A percentile compares a stretch with the other conserved stretches of the same genome.
phyloP scores from a whole-genome alignment of 2,888 invertebrate genomes.

The Salticus scenicus region DNA sequence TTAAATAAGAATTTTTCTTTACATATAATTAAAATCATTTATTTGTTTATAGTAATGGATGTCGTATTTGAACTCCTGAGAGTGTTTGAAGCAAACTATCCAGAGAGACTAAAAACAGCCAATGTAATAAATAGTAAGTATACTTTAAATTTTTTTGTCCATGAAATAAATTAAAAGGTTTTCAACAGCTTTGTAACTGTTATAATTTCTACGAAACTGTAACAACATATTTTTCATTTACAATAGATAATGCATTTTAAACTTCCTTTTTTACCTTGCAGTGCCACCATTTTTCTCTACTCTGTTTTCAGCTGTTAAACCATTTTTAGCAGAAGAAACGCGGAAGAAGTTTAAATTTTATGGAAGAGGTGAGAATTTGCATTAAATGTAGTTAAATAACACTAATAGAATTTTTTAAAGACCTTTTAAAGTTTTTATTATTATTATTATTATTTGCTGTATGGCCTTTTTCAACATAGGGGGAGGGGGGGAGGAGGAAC shows the following conservation, averaged over 20 bases:
- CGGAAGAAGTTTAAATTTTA: constrained; percentile 22
- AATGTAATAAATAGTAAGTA: constrained; percentile 84
- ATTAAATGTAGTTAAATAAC: not conserved
- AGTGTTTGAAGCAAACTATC: constrained; percentile 93
- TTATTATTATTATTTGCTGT: too few species aligned
- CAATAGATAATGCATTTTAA: too few species aligned
- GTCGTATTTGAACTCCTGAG: constrained; percentile 85
- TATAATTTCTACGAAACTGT: too few species aligned
- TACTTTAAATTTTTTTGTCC: not conserved
- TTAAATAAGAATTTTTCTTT: too few species aligned
- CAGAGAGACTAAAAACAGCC: constrained; percentile 89
- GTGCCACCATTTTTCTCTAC: constrained; percentile 27
- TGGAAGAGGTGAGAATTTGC: constrained; percentile 13
- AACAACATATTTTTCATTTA: too few species aligned
- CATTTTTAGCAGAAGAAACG: constrained; percentile 30
- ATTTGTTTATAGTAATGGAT: constrained; percentile 82
- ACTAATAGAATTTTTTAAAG: too few species aligned
- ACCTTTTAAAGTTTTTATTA: too few species aligned
- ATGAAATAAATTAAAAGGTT: too few species aligned
- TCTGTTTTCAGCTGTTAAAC: constrained; percentile 23
- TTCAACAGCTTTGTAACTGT: too few species aligned
- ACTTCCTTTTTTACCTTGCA: not conserved
- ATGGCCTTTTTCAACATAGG: too few species aligned
- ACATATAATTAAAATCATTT: not conserved
- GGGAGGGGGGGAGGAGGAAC: too few species aligned